Evolutionary conservation across 2,888 invertebrate genomes (phyloP).

Genomic region (Epiblema foenella): DNA sequence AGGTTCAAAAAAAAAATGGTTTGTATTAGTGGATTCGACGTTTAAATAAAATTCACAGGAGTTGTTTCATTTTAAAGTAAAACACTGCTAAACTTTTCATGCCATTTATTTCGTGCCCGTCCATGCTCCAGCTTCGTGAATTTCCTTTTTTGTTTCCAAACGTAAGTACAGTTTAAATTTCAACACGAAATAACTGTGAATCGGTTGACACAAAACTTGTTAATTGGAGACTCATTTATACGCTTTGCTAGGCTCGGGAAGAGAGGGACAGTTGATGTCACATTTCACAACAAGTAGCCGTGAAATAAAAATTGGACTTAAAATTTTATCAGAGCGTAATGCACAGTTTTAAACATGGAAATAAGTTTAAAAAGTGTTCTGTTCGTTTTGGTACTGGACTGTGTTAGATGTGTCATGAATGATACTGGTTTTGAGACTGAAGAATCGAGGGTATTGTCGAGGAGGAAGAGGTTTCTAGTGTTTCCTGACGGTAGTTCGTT

Average conservation of each 20-base stretch:
- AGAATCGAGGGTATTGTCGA: conserved; percentile 70
- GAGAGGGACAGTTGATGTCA: conserved; percentile 65
- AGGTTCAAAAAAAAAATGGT: too few relatives aligned
- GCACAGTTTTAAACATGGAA: conserved; percentile 16
- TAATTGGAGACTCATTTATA: conserved; percentile 76
- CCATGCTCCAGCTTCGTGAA: conserved; percentile 41
- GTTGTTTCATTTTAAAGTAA: neutral
- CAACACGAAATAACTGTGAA: conserved; percentile 70
- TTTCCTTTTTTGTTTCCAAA: conserved; percentile 60
- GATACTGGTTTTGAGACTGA: conserved; percentile 55
- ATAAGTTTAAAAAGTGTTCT: neutral
- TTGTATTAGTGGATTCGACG: neutral
- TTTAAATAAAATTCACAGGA: neutral
- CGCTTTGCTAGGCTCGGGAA: conserved; percentile 55
- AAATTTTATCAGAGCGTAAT: conserved; percentile 11
- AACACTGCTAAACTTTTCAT: neutral
- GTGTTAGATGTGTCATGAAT: conserved; percentile 55
- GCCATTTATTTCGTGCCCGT: conserved; percentile 13
- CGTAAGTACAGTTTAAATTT: conserved; percentile 42
- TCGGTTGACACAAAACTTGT: conserved; percentile 70
- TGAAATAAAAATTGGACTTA: conserved; percentile 50
- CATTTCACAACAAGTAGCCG: conserved; percentile 59
- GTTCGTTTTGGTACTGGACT: conserved; percentile 1
- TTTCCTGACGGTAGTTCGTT: conserved; percentile 86
- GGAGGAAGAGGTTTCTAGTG: conserved; percentile 84